A percentile compares a stretch with the other conserved stretches of the same genome.
Conservation (phyloP, 2,888 invertebrate genomes). For the Trichogramma evanescens region DNA sequence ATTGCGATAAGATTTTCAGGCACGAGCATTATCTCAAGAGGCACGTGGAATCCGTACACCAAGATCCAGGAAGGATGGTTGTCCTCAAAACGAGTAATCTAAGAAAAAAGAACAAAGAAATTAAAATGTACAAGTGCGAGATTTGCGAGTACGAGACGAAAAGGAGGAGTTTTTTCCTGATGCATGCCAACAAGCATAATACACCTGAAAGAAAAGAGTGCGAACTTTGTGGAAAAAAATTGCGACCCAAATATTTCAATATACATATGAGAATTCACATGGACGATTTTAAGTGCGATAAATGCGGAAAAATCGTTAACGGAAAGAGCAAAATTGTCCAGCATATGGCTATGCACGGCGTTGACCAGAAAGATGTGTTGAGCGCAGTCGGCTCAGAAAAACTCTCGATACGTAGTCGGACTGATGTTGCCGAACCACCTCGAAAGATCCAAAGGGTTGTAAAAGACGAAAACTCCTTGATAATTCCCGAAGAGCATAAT, state of each 20-base stretch:
- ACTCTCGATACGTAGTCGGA: too few relatives aligned
- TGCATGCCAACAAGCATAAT: slow-evolving; percentile 45
- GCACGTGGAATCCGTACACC: slow-evolving; percentile 41
- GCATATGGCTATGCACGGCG: slow-evolving; percentile 35
- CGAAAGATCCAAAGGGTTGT: too few relatives aligned
- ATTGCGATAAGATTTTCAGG: slow-evolving; percentile 49
- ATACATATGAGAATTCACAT: slow-evolving; percentile 35
- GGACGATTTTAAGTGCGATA: slow-evolving; percentile 38
- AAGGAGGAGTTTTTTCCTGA: slow-evolving; percentile 45
- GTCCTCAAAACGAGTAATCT: too few relatives aligned
- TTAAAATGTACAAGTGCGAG: slow-evolving; percentile 52
- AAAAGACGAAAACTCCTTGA: too few relatives aligned
- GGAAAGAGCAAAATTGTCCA: slow-evolving; percentile 33
- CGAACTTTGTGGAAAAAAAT: slow-evolving; percentile 43
- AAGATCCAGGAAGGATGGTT: neutral
- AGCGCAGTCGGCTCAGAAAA: too few relatives aligned
- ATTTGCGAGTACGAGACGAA: slow-evolving; percentile 46
- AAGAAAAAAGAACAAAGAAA: slow-evolving; percentile 32
- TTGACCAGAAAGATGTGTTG: slow-evolving; percentile 19
- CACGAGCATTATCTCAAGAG: slow-evolving; percentile 50
- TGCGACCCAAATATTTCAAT: slow-evolving; percentile 36
- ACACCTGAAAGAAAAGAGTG: slow-evolving; percentile 42
- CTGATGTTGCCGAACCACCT: too few relatives aligned
- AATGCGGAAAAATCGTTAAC: slow-evolving; percentile 35
- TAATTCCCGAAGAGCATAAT: too few relatives aligned